Conservation (phyloP, 2,888 invertebrate species). For the Latrodectus hesperus region DNA sequence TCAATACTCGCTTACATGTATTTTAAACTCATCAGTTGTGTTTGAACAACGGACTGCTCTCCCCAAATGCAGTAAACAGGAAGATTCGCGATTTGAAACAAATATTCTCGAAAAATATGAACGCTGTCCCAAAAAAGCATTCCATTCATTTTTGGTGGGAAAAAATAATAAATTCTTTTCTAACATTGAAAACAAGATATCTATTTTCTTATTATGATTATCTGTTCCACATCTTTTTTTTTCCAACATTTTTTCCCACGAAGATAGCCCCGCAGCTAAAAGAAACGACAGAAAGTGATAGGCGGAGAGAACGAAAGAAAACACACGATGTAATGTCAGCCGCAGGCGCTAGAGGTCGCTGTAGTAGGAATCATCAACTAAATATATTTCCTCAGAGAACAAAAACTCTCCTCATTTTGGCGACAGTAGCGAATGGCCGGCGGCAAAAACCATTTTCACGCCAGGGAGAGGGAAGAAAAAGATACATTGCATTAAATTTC, state of each 20-base stretch:
- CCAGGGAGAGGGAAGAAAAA: slow-evolving; percentile 3
- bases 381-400: slow-evolving; percentile 24
- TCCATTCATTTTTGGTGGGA: too few species aligned
- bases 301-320: slow-evolving; percentile 20
- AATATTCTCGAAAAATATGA: too few species aligned
- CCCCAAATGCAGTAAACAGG: too few species aligned
- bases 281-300: slow-evolving; percentile 9
- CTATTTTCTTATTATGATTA: background rate
- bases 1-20: too few species aligned
- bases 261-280: background rate
- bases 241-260: background rate
- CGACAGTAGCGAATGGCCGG: slow-evolving; percentile 31
- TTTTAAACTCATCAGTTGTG: too few species aligned
- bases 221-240: background rate
- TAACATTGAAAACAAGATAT: background rate
- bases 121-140: too few species aligned
- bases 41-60: too few species aligned
- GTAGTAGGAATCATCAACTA: background rate
- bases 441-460: slow-evolving; percentile 22
- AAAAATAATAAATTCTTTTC: too few species aligned
- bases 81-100: too few species aligned
- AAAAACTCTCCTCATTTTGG: slow-evolving; percentile 26
- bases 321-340: slow-evolving; percentile 49
- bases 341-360: slow-evolving; percentile 37
- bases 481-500: slow-evolving; percentile 50